Evolutionary conservation across 2,888 invertebrate genomes (phyloP).

Genomic region (Coenonympha arcania): DNA sequence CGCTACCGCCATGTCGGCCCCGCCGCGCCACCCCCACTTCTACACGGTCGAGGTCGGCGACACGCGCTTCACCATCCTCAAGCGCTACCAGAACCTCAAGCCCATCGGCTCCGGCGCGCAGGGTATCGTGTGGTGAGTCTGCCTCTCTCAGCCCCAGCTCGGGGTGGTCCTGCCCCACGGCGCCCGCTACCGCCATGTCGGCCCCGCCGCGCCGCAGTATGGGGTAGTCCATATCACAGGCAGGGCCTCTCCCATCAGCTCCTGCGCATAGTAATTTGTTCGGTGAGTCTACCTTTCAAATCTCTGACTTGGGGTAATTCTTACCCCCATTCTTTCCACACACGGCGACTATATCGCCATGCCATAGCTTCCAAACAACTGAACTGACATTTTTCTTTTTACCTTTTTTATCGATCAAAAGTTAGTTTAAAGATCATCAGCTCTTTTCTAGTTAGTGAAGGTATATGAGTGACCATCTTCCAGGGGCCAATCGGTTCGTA

Average conservation of each 20-base stretch:
- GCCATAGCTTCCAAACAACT: no score
- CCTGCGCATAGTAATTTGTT: slow-evolving; percentile 99
- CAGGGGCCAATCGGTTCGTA: no score
- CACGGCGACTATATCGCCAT: no score
- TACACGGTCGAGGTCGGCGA: slow-evolving; percentile 99
- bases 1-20: slow-evolving; percentile 75
- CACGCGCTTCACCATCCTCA: slow-evolving; percentile 98
- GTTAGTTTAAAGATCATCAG: no score
- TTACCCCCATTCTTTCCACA: no score
- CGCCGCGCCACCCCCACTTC: slow-evolving; percentile 86
- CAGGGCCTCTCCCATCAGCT: slow-evolving; percentile 99
- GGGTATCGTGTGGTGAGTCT: slow-evolving; percentile 97
- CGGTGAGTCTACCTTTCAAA: slow-evolving; percentile 82
- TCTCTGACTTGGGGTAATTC: no score
- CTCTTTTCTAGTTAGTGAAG: no score
- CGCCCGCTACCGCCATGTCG: slow-evolving; percentile 72
- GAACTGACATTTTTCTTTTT: no score
- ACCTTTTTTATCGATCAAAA: no score
- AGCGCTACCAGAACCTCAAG: slow-evolving; percentile 97
- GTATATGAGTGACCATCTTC: no score
- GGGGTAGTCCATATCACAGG: no score
- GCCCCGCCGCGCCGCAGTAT: slow-evolving; percentile 80
- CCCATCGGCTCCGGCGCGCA: slow-evolving; percentile 99
- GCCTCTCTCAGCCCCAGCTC: slow-evolving; percentile 37
- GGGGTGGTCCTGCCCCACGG: no score